Conservation (phyloP, 2,797 vertebrate species). For the Enteromius treurensis region DNA sequence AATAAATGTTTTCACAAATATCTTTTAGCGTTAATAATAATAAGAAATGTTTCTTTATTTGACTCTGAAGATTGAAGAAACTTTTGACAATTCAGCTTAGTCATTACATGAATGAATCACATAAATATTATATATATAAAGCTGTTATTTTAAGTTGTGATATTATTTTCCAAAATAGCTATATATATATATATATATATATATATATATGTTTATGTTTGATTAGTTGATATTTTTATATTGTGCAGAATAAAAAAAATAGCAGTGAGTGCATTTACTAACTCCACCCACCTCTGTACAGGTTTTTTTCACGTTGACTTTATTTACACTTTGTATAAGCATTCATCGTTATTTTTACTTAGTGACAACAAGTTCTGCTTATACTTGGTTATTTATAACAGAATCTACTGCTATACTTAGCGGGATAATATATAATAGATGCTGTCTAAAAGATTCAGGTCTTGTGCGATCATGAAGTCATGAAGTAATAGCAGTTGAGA, state of each 20-base stretch:
- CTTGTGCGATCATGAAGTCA: neutral
- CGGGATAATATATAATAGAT: neutral
- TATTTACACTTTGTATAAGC: neutral
- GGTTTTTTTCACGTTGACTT: neutral
- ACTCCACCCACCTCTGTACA: neutral
- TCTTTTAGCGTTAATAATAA: neutral
- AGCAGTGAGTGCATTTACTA: neutral
- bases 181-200: no score
- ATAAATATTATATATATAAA: no score
- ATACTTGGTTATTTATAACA: neutral
- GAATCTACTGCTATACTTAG: neutral
- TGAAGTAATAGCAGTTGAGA: conserved; percentile 3
- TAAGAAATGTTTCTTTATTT: neutral
- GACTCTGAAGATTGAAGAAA: neutral
- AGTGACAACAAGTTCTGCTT: neutral
- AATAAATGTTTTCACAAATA: neutral
- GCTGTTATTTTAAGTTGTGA: neutral
- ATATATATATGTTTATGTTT: neutral
- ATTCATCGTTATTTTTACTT: neutral
- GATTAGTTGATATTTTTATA: neutral
- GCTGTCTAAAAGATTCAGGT: neutral
- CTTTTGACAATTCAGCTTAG: neutral
- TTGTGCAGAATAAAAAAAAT: neutral
- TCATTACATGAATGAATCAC: neutral
- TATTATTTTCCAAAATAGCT: neutral